phyloP scores from a whole-genome alignment of 2,113 vertebrate species.

The Oriolus oriolus region DNA sequence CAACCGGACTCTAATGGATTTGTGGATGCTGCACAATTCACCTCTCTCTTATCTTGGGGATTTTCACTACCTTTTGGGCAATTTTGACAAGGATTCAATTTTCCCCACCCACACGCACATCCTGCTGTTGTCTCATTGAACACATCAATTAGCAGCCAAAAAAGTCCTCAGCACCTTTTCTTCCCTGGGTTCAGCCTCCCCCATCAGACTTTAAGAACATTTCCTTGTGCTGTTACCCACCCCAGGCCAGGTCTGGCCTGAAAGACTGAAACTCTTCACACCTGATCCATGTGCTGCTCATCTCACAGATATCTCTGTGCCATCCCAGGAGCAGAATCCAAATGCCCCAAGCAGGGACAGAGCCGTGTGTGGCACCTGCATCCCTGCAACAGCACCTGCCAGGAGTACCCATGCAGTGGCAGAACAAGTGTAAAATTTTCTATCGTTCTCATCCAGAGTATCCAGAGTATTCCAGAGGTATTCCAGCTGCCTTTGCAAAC shows the following conservation, averaged over 20 bases:
- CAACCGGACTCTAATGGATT: not conserved
- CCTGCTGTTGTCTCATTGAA: constrained; percentile 28
- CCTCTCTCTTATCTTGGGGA: not conserved
- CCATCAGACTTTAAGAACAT: not conserved
- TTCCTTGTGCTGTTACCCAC: not conserved
- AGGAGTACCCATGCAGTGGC: fast-evolving
- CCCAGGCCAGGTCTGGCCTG: not conserved
- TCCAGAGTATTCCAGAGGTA: not conserved
- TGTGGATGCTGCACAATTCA: not conserved
- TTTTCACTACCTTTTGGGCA: constrained; percentile 36
- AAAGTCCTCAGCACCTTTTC: not conserved
- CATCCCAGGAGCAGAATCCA: not conserved
- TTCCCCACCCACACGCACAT: not conserved
- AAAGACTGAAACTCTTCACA: not conserved
- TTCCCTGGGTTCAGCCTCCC: not conserved
- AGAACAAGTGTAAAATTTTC: not conserved
- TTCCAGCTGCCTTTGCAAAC: not conserved
- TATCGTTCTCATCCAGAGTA: not conserved
- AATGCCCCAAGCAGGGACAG: not conserved
- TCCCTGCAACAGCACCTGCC: not conserved
- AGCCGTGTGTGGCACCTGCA: fast-evolving
- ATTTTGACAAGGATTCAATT: constrained; percentile 34
- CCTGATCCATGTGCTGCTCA: not conserved
- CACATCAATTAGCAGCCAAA: not conserved
- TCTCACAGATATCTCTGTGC: not conserved